Evolutionary conservation across 2,113 vertebrate species (phyloP).

Genomic region (Hydrolagus affinis): DNA sequence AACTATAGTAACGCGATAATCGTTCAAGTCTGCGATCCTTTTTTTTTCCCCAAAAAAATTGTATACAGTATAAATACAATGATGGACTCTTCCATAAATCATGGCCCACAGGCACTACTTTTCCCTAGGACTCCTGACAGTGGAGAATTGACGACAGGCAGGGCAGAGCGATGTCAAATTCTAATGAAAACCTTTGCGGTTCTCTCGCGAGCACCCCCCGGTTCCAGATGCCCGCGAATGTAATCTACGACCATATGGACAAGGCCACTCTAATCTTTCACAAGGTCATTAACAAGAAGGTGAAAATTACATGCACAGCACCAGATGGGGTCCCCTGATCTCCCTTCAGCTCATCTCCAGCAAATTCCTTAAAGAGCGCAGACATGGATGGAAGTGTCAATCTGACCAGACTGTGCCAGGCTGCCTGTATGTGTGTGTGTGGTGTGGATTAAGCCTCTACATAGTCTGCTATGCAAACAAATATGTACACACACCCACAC

Average conservation of each 20-base stretch:
- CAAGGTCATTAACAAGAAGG: constrained; percentile 57
- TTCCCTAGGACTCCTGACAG: constrained; percentile 53
- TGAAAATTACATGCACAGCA: constrained; percentile 51
- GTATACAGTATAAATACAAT: constrained; percentile 40
- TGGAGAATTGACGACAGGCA: constrained; percentile 54
- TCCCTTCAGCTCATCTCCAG: constrained; percentile 32
- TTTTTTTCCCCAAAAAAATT: background rate
- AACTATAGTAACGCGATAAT: constrained; percentile 24
- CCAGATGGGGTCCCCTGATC: constrained; percentile 50
- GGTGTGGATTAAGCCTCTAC: background rate
- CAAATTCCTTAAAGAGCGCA: constrained; percentile 40
- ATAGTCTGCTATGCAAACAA: background rate
- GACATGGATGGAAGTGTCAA: background rate
- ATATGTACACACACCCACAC: too few species aligned
- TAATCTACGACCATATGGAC: constrained; percentile 58
- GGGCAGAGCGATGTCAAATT: constrained; percentile 52
- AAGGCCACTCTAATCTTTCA: constrained; percentile 53
- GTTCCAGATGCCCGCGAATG: constrained; percentile 54
- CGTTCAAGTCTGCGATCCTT: background rate
- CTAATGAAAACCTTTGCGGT: constrained; percentile 53
- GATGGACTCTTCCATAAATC: constrained; percentile 48
- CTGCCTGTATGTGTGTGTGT: background rate
- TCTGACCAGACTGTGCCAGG: background rate
- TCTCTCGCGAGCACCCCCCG: constrained; percentile 46
- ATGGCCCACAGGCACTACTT: constrained; percentile 42